Evolutionary conservation across 2,797 vertebrate species (phyloP).

Genomic region (Eutrigla gurnardus): DNA sequence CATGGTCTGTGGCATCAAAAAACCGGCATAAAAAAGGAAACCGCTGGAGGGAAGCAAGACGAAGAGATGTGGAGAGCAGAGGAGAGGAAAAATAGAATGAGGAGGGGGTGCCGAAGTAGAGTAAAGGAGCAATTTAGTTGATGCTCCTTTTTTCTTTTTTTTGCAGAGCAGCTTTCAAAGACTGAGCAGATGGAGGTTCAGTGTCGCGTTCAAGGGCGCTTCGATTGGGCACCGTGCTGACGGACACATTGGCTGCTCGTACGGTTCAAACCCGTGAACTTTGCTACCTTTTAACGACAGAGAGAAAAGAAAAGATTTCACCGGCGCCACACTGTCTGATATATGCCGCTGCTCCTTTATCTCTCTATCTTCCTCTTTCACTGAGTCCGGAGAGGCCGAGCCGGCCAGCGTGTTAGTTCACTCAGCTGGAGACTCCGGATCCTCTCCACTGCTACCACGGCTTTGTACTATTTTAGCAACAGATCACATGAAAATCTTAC

Average conservation of each 20-base stretch:
- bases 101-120: constrained; percentile 7
- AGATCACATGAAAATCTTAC: background rate
- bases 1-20: constrained; percentile 63
- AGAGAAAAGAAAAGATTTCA: constrained; percentile 13
- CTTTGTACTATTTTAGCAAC: constrained; percentile 16
- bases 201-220: constrained; percentile 24
- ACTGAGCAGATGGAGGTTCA: constrained; percentile 41
- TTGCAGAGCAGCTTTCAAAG: constrained; percentile 36
- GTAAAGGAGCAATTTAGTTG: constrained; percentile 39
- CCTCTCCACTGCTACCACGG: constrained; percentile 4
- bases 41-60: constrained; percentile 55
- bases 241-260: constrained; percentile 23
- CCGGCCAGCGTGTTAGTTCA: constrained; percentile 27
- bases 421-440: constrained; percentile 25
- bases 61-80: constrained; percentile 22
- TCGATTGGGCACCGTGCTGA: constrained; percentile 23
- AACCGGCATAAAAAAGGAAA: constrained; percentile 51
- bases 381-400: constrained; percentile 28
- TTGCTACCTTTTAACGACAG: constrained; percentile 20
- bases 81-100: constrained; percentile 14
- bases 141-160: constrained; percentile 37
- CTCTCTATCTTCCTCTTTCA: constrained; percentile 22
- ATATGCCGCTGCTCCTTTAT: constrained; percentile 40
- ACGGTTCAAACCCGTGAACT: constrained; percentile 45
- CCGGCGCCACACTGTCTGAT: constrained; percentile 19